These are phyloP conservation scores for Epinephelus awoara DNA, from an alignment of 2,797 vertebrate genomes.

Conservation along the genomic window DNA sequence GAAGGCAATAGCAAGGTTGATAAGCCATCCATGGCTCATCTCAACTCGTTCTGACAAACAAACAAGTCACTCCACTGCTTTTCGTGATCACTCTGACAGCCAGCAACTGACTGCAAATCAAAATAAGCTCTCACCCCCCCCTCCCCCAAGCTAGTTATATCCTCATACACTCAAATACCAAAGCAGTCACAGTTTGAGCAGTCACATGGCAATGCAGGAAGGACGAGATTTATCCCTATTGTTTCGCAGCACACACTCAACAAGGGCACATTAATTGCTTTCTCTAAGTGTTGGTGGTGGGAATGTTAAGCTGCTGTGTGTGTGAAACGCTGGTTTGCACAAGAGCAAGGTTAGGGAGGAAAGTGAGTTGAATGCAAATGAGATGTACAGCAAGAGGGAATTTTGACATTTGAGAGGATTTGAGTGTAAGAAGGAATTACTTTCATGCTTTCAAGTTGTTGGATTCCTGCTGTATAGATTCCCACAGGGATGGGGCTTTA, in stretches of 20 bases:
- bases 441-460: not conserved
- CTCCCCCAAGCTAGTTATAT: constrained; percentile 13
- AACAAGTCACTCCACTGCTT: constrained; percentile 35
- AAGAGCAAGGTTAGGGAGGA: not conserved
- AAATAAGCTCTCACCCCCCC: constrained; percentile 22
- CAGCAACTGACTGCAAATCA: constrained; percentile 44
- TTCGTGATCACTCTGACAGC: constrained; percentile 53
- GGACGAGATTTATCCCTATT: constrained; percentile 38
- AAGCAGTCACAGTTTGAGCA: constrained; percentile 29
- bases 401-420: constrained; percentile 9
- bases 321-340: not conserved
- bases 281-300: constrained; percentile 15
- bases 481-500: not conserved
- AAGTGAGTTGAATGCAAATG: constrained; percentile 6
- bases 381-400: not conserved
- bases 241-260: constrained; percentile 26
- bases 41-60: constrained; percentile 31
- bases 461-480: not conserved
- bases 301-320: constrained; percentile 10
- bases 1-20: constrained; percentile 9
- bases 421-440: not conserved
- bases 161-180: constrained; percentile 31
- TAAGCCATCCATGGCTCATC: constrained; percentile 38
- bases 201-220: constrained; percentile 41
- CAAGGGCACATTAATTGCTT: constrained; percentile 46